Evolutionary conservation across 2,888 invertebrate species (phyloP), one percentile per base, ranked within the genome.

Genomic region (Camponotus fellah): DNA sequence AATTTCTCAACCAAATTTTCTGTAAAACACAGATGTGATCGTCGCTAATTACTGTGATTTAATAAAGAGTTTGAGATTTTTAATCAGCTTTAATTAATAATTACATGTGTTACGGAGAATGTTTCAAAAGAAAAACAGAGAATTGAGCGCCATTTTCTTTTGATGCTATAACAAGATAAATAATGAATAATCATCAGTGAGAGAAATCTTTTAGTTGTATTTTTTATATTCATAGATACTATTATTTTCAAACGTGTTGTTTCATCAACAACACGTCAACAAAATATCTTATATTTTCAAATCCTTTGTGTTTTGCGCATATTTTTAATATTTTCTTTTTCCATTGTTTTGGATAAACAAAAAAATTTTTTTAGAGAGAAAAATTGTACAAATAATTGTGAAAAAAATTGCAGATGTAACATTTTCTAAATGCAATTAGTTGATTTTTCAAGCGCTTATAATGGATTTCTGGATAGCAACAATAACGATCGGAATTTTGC

Each of bases 401-500:
- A 32, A 26, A 56, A 64, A 17, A 46, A 49, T 46, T 60, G 14
- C 4, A 37, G 49, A 64, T 64, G 37, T 34, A 34, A 43, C 26
- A 56, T 34, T 77, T 56, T 56, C 8, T 12, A 66, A 77, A 66
- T 66, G 40, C 10, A 17, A 10, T 60, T 74, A 60, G 43, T n/a
- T n/a, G n/a, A 9, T 56, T 72, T 58, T n/a, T 34, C 9, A 12
- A 65, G 8, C 17, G 26, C 8, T 43, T 69, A 43, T 14, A 69
- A 69, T 60, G n/a, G 6, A 69, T 79, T 79, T 60, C 34, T 46
- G 56, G 12, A n/a, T 66, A 14, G n/a, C 9, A 60, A 68, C 58
- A 69, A 69, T 60, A 69, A 60, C 56, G 21, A 58, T 68, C 14
- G 43, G n/a, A 68, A 46, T 79, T 69, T 79, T 69, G 17, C 58